Evolutionary conservation across 30 jellyfish, hydroid and myxozoan genomes (phyloP), one percentile per base, ranked within the genome.

Genomic region (Turritopsis rubra): DNA sequence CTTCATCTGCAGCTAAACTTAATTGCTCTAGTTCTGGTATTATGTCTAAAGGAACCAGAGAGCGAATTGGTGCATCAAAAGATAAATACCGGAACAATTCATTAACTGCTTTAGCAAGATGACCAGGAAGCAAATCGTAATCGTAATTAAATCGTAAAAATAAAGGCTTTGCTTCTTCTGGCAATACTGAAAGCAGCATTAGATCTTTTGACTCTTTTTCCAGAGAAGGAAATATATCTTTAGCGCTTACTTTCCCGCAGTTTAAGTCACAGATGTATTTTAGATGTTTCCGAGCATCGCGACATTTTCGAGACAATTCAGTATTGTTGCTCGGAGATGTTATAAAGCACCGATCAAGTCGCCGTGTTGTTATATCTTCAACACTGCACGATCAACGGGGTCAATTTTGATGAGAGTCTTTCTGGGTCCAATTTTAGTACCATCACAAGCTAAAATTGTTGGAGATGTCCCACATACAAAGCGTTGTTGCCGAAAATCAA

Each of bases 281-380:
- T 9, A 66, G 8, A 17, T 66, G 76, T 3, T 66, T 21, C 9
- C 76, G 17, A 66, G 76, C 76, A 3, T 66, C 29, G 8, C 76
- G 76, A 26, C 76, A 66, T 66, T 66, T 66, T 3, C 29, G 76
- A 41, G 76, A 66, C 27, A 66, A 21, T 17, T 66, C 76, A 26
- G 27, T 66, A 66, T 17, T 17, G 29, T 66, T 26, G 8, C 29
- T 66, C 29, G 29, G 76, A 3, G 76, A 66, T 21, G 76, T 21
- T 21, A 66, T 66, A 17, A 66, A 66, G 76, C 76, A 66, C 29
- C 76, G 76, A 66, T 66, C 76, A 21, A 66, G 76, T 66, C 29
- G 27, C 29, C 76, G 27, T 7, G 76, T 3, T 1, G 76, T 66
- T 26, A 21, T 21, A 4, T 26, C 76, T 21, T 66, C 29, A 66